Evolutionary conservation across 37 sponge, comb jelly and placozoan genomes (phyloP).

Genomic region (Mnemiopsis leidyi): DNA sequence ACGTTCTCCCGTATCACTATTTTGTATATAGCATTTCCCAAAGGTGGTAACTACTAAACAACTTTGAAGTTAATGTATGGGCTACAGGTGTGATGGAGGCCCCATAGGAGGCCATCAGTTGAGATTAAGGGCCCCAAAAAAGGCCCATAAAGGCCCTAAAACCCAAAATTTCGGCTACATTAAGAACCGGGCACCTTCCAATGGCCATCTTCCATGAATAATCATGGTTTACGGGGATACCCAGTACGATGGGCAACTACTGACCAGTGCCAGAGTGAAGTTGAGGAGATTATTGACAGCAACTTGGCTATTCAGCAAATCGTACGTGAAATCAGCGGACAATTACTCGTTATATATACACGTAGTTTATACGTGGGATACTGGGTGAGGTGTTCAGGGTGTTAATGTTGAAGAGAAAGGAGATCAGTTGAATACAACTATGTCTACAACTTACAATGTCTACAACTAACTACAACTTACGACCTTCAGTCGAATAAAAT

Average conservation of each 20-base stretch:
- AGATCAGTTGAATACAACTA: too few relatives aligned
- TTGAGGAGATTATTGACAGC: neutral
- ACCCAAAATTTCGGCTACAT: neutral
- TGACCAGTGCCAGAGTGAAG: neutral
- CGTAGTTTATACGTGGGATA: too few relatives aligned
- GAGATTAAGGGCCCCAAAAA: neutral
- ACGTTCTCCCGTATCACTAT: conserved; percentile 67
- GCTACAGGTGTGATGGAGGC: neutral
- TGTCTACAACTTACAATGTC: too few relatives aligned
- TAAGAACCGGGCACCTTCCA: neutral
- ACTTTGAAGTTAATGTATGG: conserved; percentile 26
- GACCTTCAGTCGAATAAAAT: too few relatives aligned
- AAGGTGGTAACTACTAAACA: conserved; percentile 64
- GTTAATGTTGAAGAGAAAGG: too few relatives aligned
- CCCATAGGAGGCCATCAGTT: neutral
- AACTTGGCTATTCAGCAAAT: neutral
- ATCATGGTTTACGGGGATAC: neutral
- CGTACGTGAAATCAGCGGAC: too few relatives aligned
- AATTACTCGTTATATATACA: too few relatives aligned
- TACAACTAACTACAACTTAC: too few relatives aligned
- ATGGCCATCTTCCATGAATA: neutral
- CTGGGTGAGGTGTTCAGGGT: neutral
- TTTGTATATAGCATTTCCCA: conserved; percentile 65
- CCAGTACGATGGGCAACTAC: neutral
- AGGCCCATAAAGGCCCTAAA: neutral